A percentile compares a stretch with the other conserved stretches of the same genome.
Conservation (phyloP, 2,888 invertebrate genomes). For the Eumerus sabulonum region DNA sequence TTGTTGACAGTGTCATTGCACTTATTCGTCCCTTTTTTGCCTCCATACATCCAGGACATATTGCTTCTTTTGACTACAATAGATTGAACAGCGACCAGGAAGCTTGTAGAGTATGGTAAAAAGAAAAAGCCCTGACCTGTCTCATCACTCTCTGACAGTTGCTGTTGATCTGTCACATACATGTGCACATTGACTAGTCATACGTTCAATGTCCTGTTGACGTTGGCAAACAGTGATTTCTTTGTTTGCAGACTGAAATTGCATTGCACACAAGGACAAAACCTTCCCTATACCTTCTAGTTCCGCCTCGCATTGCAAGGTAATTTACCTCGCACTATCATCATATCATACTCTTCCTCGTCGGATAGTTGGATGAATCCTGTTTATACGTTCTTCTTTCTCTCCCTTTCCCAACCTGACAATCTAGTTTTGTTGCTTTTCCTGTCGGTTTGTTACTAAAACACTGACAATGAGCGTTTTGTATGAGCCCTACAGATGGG, state of each 20-base stretch:
- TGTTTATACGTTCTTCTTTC: conserved; percentile 34
- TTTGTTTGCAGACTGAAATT: conserved; percentile 53
- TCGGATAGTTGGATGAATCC: conserved; percentile 46
- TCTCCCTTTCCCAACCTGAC: not conserved
- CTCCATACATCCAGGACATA: too few relatives aligned
- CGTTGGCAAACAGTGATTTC: conserved; percentile 50
- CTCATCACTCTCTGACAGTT: too few relatives aligned
- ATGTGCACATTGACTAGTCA: too few relatives aligned
- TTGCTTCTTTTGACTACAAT: not conserved
- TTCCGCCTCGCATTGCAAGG: not conserved
- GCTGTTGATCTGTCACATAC: too few relatives aligned
- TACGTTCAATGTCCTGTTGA: not conserved
- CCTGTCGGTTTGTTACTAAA: conserved; percentile 18
- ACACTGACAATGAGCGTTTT: conserved; percentile 34
- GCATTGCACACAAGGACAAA: conserved; percentile 20
- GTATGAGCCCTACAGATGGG: conserved; percentile 12
- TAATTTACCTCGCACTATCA: too few relatives aligned
- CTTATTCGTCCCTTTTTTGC: not conserved
- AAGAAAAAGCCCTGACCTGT: too few relatives aligned
- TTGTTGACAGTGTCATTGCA: conserved; percentile 33
- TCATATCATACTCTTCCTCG: conserved; percentile 8
- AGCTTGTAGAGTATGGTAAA: too few relatives aligned
- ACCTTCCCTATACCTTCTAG: not conserved
- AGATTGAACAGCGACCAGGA: too few relatives aligned
- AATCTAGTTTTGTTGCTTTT: not conserved